These are phyloP conservation scores for Romanomermis culicivorax DNA, from an alignment of 2,888 invertebrate genomes.

Conservation along the genomic window DNA sequence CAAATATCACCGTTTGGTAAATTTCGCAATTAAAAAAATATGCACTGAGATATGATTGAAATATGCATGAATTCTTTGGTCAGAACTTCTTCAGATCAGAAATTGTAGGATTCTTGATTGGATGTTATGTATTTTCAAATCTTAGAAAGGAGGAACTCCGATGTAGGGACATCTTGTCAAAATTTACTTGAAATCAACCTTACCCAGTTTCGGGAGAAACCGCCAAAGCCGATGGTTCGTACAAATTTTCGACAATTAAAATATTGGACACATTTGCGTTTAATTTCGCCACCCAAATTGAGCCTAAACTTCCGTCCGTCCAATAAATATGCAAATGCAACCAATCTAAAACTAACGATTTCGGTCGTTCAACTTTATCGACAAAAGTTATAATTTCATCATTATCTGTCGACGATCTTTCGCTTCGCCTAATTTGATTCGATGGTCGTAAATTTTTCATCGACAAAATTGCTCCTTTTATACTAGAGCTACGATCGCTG, in stretches of 20 bases:
- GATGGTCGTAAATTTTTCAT: not conserved
- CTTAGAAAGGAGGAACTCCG: no score
- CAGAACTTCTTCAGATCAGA: no score
- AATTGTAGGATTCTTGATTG: no score
- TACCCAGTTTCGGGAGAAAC: conserved; percentile 8
- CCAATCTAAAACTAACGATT: conserved; percentile 41
- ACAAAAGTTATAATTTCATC: not conserved
- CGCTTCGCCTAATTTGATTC: not conserved
- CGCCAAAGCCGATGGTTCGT: conserved; percentile 7
- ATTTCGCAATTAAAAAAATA: no score
- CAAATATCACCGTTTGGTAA: no score
- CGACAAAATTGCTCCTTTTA: not conserved
- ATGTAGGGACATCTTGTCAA: no score
- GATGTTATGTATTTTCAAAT: no score
- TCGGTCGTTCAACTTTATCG: not conserved
- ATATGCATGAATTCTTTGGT: no score
- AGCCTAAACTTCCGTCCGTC: conserved; percentile 37
- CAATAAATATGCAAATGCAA: conserved; percentile 28
- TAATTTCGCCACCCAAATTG: conserved; percentile 33
- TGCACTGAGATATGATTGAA: no score
- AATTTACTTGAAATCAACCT: no score
- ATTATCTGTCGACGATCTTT: not conserved
- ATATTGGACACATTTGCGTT: not conserved
- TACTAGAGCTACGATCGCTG: no score
- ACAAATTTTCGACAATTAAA: conserved; percentile 4